A percentile compares a stretch with the other conserved stretches of the same genome.
phyloP scores from a whole-genome alignment of 2,797 vertebrate species.

The Arctocebus calabarensis region DNA sequence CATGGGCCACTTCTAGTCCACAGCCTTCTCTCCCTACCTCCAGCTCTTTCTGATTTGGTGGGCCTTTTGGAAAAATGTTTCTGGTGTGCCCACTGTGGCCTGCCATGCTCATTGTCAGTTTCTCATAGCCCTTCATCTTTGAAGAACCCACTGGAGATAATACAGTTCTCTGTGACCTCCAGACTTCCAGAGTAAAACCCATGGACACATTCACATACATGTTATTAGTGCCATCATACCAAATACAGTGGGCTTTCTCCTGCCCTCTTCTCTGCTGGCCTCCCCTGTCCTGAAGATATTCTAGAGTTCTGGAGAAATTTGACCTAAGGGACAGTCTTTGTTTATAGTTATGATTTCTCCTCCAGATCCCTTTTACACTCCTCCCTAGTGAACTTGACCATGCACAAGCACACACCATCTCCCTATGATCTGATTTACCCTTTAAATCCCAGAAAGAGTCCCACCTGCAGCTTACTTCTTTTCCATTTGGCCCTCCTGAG shows the following conservation, averaged over 20 bases:
- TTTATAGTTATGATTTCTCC: background rate
- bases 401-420: background rate
- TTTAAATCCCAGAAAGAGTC: no score
- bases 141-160: background rate
- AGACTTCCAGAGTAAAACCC: background rate
- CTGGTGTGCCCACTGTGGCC: background rate
- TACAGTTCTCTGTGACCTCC: background rate
- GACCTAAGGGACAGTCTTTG: background rate
- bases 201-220: background rate
- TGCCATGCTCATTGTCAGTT: background rate
- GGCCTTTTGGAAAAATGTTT: background rate
- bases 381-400: background rate
- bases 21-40: rapidly evolving
- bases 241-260: rapidly evolving
- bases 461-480: background rate
- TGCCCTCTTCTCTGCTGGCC: background rate
- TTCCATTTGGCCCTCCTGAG: background rate
- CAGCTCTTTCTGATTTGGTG: background rate
- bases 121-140: background rate
- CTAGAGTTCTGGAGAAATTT: background rate
- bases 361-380: background rate
- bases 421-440: no score
- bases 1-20: background rate
- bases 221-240: background rate
- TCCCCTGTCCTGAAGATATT: background rate